Evolutionary conservation across 2,888 invertebrate species (phyloP), one percentile per base, ranked within the genome.

Genomic region (Orthosia cruda): DNA sequence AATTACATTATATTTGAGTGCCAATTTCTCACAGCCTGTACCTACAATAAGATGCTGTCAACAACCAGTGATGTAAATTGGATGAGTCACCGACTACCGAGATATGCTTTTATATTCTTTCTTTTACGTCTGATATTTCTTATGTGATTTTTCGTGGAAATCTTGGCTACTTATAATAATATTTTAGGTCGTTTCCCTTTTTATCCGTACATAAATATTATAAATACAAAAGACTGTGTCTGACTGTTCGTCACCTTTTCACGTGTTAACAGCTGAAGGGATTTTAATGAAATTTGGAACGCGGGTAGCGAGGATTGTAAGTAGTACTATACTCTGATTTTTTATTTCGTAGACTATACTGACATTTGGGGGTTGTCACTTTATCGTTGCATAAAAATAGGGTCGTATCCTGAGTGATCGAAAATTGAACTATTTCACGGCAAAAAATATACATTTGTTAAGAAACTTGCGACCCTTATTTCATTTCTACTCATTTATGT

Each of bases 51-150:
- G 32, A 78, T 55, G 13, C 69, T 59, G 69, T 64, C 74, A 81
- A 67, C 59, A 64, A 7, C 26, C 63, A 55, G 13, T 67, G 47
- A 59, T 55, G 52, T 64, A 67, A 67, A 84, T 84, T 67, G 66
- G 26, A 81, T 62, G 59, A 68, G 16, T 85, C 82, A 66, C 45
- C 7, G 13, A 45, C 26, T 52, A 74, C 74, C 26, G 18, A 74
- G 26, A 59, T 65, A 26, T 75, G 49, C 13, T 74, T 64, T 71
- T 65, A 23, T 50, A 67, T 40, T 61, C 20, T 61, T 63, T 52
- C 15, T 49, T 23, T 50, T 50, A 62, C 67, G 26, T 9, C 40
- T 20, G n/a, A 54, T 32, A 7, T 52, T 57, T 61, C 55, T 59
- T 40, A 11, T 54, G n/a, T 55, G 58, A 58, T 49, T 54, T 65